Base-by-base conservation (phyloP, 2,888 invertebrate species). In the Biston betularia region DNA sequence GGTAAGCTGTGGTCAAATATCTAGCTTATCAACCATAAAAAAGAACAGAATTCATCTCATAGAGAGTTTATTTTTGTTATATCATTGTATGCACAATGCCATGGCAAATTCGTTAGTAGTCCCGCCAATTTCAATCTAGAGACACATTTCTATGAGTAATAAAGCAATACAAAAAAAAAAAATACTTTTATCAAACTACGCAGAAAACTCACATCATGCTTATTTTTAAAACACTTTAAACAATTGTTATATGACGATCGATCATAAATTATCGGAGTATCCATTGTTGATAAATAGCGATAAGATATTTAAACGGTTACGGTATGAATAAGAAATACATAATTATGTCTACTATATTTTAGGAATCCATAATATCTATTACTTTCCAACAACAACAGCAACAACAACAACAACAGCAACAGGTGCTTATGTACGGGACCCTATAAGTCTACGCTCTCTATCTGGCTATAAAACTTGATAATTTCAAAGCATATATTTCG, bases 171-270 rank as follows among this genome's bases (percentile, higher is more conserved):
- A 44, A 44, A 54, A n/a, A 54, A n/a, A 54, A 54, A n/a, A 54
- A 42, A 54, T n/a, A n/a, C 11, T 42, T 40, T 44, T 56, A 56
- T 56, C 56, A 46, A 56, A 56, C n/a, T 45, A 56, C 56, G 56
- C 6, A 56, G 54, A 59, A 38, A 50, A 59, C 7, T 50, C 38
- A 33, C 50, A 59, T 59, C 59, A 52, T 58, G 38, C 42, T 57
- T 63, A 50, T 63, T 63, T 63, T 57, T 45, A 45, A 45, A 55
- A 44, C 35, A 57, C n/a, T 38, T 46, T 45, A 15, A 10, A 38
- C 54, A 9, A 48, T 55, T 55, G 62, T 33, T 24, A n/a, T 34
- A 6, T 24, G 24, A 50, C 40, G 45, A 63, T 63, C 50, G 52
- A 40, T 58, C 46, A 56, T 52, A 40, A 57, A 46, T 46, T 53